Evolutionary conservation across 2,797 vertebrate genomes (phyloP).

Genomic region (Melanotaenia parkinsoni): DNA sequence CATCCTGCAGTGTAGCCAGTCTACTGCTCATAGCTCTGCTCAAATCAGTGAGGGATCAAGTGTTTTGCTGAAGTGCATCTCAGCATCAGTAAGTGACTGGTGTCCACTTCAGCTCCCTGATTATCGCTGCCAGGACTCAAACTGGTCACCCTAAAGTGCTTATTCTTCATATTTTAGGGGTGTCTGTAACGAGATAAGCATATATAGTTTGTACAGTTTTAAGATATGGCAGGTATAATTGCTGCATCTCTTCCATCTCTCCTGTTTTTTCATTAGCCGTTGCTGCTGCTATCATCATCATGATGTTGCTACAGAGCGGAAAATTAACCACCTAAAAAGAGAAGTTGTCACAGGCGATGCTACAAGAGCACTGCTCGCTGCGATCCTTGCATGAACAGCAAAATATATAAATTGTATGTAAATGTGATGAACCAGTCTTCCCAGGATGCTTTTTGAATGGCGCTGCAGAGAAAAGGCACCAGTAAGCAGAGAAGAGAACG

Average conservation of each 20-base stretch:
- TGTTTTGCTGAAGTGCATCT: slow-evolving; percentile 61
- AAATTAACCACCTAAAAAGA: slow-evolving; percentile 26
- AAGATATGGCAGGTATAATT: slow-evolving; percentile 27
- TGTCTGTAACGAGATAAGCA: slow-evolving; percentile 28
- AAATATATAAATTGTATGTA: slow-evolving; percentile 33
- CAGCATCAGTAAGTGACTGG: slow-evolving; percentile 34
- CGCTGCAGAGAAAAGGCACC: slow-evolving; percentile 35
- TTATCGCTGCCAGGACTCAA: slow-evolving; percentile 44
- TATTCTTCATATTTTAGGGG: slow-evolving; percentile 28
- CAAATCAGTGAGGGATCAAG: slow-evolving; percentile 50
- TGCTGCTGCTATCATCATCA: slow-evolving; percentile 21
- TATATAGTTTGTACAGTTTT: slow-evolving; percentile 25
- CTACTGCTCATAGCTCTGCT: slow-evolving; percentile 21
- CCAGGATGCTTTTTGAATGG: slow-evolving; percentile 29
- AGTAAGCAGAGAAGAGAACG: slow-evolving; percentile 23
- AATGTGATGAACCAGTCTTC: slow-evolving; percentile 30
- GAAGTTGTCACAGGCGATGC: slow-evolving; percentile 6
- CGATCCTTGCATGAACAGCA: slow-evolving; percentile 31
- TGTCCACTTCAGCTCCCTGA: slow-evolving; percentile 50
- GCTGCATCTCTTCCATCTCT: not conserved
- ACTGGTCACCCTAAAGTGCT: slow-evolving; percentile 30
- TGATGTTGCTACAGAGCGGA: slow-evolving; percentile 9
- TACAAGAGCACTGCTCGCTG: slow-evolving; percentile 13
- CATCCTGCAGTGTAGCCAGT: slow-evolving; percentile 19
- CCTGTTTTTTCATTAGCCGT: not conserved